Evolutionary conservation across 1,140 invertebrate genomes (phyloP), one percentile per base, ranked within the genome.

Genomic region (Caenorhabditis tropicalis): DNA sequence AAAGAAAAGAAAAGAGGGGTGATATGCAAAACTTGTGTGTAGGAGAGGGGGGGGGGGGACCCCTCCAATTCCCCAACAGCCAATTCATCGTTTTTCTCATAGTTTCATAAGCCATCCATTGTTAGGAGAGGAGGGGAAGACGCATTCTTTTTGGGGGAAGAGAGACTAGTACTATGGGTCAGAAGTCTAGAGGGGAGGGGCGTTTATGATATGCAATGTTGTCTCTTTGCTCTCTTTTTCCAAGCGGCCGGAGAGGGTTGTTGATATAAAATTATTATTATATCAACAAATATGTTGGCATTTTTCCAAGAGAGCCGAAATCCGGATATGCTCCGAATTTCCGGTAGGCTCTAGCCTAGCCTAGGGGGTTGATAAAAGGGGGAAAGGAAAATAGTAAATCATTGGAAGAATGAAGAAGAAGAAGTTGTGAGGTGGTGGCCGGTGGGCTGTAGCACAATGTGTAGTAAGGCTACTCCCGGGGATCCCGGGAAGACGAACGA

Each of bases 41-140:
- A n/a, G n/a, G n/a, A n/a, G n/a, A n/a, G n/a, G n/a, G n/a, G n/a
- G n/a, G n/a, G n/a, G n/a, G n/a, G n/a, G n/a, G n/a, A n/a, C 48
- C 39, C 36, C 29, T 39, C 49, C 53, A 81, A 58, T 81, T 81
- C 53, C 79, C 53, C 31, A 58, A 36, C 49, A 58, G 79, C 48
- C 48, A 56, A 81, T 81, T 58, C 79, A 58, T 56, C 49, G 79
- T 56, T 56, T 53, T 56, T 56, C 79, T 56, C 49, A 53, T 58
- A 81, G 79, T 56, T 81, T 81, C 79, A 53, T 53, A 58, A 58
- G 49, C 48, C 53, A 51, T 81, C 79, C 48, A 56, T 81, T 49
- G 53, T 56, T 53, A 48, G 46, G 53, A 58, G 24, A 43, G 21
- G 24, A 51, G 48, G 12, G 19, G 39, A 80, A 33, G 27, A 51